phyloP scores from a whole-genome alignment of 2,888 invertebrate genomes.

The Apamea epomidion region DNA sequence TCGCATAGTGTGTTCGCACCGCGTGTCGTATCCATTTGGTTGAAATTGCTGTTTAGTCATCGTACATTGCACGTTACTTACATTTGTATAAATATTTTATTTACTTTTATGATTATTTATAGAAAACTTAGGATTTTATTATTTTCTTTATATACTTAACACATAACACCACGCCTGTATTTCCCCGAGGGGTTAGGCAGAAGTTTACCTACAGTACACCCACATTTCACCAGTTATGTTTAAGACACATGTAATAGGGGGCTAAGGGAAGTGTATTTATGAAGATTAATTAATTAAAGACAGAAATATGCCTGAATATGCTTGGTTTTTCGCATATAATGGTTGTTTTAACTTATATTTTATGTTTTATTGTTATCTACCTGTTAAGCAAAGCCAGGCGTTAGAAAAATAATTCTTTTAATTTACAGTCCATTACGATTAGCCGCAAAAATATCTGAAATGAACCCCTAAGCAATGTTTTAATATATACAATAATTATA shows the following conservation, averaged over 20 bases:
- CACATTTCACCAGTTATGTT: not conserved
- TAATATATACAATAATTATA: not conserved
- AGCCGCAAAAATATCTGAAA: not conserved
- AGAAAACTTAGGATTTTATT: not conserved
- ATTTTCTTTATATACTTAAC: slow-evolving; percentile 3
- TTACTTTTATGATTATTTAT: slow-evolving; percentile 4
- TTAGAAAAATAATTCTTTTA: not conserved
- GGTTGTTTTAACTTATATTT: not conserved
- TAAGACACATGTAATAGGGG: not conserved
- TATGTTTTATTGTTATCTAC: not conserved
- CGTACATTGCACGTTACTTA: slow-evolving; percentile 53
- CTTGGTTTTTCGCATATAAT: not conserved
- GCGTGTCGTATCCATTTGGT: slow-evolving; percentile 87
- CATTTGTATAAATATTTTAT: slow-evolving; percentile 39
- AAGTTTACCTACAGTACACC: not conserved
- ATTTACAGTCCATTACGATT: not conserved
- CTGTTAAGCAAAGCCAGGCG: not conserved
- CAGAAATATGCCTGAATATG: not conserved
- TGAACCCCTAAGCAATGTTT: not conserved
- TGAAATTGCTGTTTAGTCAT: slow-evolving; percentile 86
- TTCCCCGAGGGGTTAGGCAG: not conserved
- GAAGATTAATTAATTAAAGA: not conserved
- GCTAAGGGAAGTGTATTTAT: not conserved
- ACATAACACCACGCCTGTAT: not conserved
- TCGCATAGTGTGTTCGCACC: slow-evolving; percentile 64